Evolutionary conservation across 2,888 invertebrate species (phyloP), one percentile per base, ranked within the genome.

Genomic region (Apocheima hispidaria): DNA sequence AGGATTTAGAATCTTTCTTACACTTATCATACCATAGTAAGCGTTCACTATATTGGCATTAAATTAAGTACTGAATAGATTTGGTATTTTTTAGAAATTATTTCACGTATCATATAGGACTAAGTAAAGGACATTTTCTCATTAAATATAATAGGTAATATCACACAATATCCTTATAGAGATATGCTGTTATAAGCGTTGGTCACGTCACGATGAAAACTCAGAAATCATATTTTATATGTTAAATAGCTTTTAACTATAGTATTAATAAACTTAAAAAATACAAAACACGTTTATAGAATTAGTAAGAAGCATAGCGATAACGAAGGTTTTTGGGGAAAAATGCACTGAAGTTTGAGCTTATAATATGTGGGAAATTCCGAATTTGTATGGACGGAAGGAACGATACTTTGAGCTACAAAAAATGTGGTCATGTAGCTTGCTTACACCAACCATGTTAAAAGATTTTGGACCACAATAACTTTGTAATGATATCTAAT

Each of bases 161-260:
- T 92, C 92, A 92, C 92, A 92, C 91, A 86, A 81, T 88, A 80
- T 87, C 86, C 92, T 92, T 92, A 88, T 67, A 87, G 83, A 89
- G 90, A 92, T 92, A 92, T 92, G 92, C 91, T 86, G 87, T 85
- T 83, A 75, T 80, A 91, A 92, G 92, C 90, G 87, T 92, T 92
- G 92, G 92, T 92, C 92, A 83, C 79, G 92, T 92, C 92, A 82
- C 79, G 78, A 86, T 81, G 76, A 84, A 76, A 85, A 84, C 83
- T 82, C 81, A 77, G 81, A 84, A 85, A 80, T 74, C 60, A 74
- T 75, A 56, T 62, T 52, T 60, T 52, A 56, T 56, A 62, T 57
- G 41, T 62, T 57, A 74, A 73, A 68, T 77, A 78, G 79, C 75
- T 68, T 73, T 72, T 60, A 62, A 57, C 57, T 52, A 65, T 59